phyloP scores from a whole-genome alignment of 2,888 invertebrate genomes.

The Apocheima hispidaria region DNA sequence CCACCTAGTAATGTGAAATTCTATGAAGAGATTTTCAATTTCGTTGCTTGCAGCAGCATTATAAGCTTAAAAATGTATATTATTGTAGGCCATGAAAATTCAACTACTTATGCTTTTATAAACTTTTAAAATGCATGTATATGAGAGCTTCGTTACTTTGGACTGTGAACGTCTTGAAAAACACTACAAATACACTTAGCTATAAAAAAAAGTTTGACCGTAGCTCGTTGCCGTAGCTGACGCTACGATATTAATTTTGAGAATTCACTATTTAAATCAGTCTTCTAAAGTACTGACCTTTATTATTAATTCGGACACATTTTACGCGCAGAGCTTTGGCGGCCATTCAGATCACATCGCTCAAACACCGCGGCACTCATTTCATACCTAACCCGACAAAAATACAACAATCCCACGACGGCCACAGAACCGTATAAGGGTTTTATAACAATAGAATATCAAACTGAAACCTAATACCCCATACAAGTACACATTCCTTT shows the following conservation, averaged over 20 bases:
- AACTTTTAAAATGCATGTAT: too few species aligned
- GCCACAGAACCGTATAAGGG: constrained; percentile 19
- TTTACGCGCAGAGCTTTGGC: neutral
- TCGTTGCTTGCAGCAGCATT: too few species aligned
- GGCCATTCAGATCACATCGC: constrained; percentile 9
- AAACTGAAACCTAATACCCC: constrained; percentile 50
- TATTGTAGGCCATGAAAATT: too few species aligned
- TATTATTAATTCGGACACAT: constrained; percentile 5
- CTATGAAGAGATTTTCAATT: too few species aligned
- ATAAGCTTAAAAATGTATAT: too few species aligned
- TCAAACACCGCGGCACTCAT: constrained; percentile 17
- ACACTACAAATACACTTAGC: neutral
- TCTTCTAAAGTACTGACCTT: constrained; percentile 23
- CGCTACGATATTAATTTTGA: constrained; percentile 1
- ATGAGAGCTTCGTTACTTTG: neutral
- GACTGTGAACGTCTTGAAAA: neutral
- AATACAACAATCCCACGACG: constrained; percentile 11
- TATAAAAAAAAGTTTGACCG: neutral
- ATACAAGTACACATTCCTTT: constrained; percentile 78
- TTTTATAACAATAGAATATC: constrained; percentile 39
- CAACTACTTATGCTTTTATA: too few species aligned
- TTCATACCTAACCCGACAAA: constrained; percentile 4
- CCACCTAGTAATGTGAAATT: too few species aligned
- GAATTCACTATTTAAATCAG: neutral
- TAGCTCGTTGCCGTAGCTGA: neutral